A percentile compares a stretch with the other conserved stretches of the same genome.
phyloP scores from a whole-genome alignment of 92 coral and sea anemone genomes.

The Virgularia gustaviana region DNA sequence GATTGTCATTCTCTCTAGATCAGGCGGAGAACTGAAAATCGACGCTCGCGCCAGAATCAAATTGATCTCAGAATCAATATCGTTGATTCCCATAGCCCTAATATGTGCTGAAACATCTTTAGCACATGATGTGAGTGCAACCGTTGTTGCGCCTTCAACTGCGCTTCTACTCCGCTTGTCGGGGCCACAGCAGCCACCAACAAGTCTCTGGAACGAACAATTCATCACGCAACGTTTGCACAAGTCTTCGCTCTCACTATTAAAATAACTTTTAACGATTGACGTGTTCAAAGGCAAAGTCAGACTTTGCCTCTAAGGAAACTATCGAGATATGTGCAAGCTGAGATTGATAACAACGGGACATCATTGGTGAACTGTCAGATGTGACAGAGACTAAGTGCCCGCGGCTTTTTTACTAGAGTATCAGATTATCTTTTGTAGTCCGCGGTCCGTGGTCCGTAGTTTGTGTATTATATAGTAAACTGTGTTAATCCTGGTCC shows the following conservation, averaged over 20 bases:
- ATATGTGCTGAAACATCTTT: too few relatives aligned
- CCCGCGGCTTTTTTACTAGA: too few relatives aligned
- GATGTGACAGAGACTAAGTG: conserved; percentile 19
- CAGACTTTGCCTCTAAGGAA: conserved; percentile 2
- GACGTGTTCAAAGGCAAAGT: conserved; percentile 3
- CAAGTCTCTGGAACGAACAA: conserved; percentile 43
- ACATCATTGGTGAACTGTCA: conserved; percentile 7
- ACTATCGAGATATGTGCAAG: background rate
- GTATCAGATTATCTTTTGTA: too few relatives aligned
- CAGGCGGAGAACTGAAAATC: conserved; percentile 16
- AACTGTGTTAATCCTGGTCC: too few relatives aligned
- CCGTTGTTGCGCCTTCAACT: conserved; percentile 8
- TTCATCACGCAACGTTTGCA: conserved; percentile 22
- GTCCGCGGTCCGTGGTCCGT: too few relatives aligned
- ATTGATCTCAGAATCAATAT: conserved; percentile 33
- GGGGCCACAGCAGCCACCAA: conserved; percentile 39
- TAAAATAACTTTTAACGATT: background rate
- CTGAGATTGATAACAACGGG: conserved; percentile 9
- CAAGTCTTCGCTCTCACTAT: conserved; percentile 14
- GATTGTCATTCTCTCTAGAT: conserved; percentile 22
- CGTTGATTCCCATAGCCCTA: conserved; percentile 19
- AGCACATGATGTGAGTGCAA: background rate
- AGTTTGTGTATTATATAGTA: too few relatives aligned
- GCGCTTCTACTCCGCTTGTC: conserved; percentile 28
- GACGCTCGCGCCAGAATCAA: conserved; percentile 44